Conservation (phyloP, 2,888 invertebrate species). For the Dioctria rufipes region DNA sequence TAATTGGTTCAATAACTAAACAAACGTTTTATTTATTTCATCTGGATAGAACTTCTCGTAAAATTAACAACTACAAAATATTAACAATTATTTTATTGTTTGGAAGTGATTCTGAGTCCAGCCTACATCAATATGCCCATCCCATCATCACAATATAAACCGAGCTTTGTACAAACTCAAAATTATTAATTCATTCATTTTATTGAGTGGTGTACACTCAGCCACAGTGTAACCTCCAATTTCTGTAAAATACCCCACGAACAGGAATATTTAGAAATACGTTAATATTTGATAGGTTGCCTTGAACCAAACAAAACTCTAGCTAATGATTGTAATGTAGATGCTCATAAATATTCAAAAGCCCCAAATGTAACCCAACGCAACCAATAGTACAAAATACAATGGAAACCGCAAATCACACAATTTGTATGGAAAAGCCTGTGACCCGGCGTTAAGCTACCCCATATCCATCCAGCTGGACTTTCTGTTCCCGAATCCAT, state of each 20-base stretch:
- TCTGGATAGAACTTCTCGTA: too few relatives aligned
- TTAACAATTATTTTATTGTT: too few relatives aligned
- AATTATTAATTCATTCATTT: conserved; percentile 47
- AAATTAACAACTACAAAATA: too few relatives aligned
- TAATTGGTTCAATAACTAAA: too few relatives aligned
- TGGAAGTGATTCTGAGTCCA: too few relatives aligned
- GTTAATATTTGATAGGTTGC: conserved; percentile 38
- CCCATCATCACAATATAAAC: not conserved
- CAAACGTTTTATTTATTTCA: too few relatives aligned
- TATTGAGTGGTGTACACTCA: conserved; percentile 23
- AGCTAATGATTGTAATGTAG: conserved; percentile 40
- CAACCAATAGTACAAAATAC: conserved; percentile 38
- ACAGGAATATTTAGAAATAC: conserved; percentile 27
- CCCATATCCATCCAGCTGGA: conserved; percentile 18
- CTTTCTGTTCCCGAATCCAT: not conserved
- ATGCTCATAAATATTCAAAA: conserved; percentile 39
- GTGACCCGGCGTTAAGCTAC: conserved; percentile 44
- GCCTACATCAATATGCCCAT: too few relatives aligned
- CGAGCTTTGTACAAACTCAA: not conserved
- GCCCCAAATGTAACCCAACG: conserved; percentile 28
- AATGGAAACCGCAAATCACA: conserved; percentile 41
- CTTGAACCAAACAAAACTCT: conserved; percentile 30
- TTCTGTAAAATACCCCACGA: conserved; percentile 35
- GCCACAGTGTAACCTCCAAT: conserved; percentile 28
- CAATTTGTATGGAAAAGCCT: conserved; percentile 50